Percentiles rank a stretch among this genome's conserved stretches.
These are phyloP conservation scores for Eutrigla gurnardus DNA, from an alignment of 2,797 vertebrate genomes.

Conservation along the genomic window DNA sequence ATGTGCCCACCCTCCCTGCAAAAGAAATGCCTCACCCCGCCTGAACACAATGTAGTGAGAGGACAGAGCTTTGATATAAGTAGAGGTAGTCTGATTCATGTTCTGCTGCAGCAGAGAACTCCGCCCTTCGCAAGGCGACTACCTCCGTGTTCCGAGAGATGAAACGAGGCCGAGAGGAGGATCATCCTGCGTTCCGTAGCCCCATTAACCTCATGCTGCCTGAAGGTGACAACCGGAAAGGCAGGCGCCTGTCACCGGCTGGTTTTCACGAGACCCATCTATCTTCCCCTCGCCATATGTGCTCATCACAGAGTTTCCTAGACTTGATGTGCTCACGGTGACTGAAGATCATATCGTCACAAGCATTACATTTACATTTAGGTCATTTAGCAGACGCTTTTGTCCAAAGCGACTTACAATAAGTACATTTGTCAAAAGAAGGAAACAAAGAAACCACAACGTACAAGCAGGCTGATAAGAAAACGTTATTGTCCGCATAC, in stretches of 20 bases:
- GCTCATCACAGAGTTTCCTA: conserved; percentile 57
- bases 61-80: conserved; percentile 63
- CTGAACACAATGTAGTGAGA: conserved; percentile 61
- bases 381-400: too few species aligned
- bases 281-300: conserved; percentile 64
- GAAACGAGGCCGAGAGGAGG: conserved; percentile 26
- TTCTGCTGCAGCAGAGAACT: conserved; percentile 39
- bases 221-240: conserved; percentile 65
- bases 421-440: too few species aligned
- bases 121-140: conserved; percentile 33
- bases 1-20: conserved; percentile 61
- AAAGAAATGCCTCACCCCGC: conserved; percentile 59
- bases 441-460: too few species aligned
- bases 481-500: conserved; percentile 6
- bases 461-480: conserved; percentile 42
- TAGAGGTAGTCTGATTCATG: conserved; percentile 55
- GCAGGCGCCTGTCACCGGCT: conserved; percentile 59
- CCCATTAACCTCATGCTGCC: conserved; percentile 70
- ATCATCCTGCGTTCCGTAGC: conserved; percentile 57
- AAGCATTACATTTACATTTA: too few species aligned
- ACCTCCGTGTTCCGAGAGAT: conserved; percentile 34
- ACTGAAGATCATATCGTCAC: conserved; percentile 56
- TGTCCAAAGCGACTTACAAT: too few species aligned
- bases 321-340: conserved; percentile 34
- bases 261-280: conserved; percentile 65